Conservation (phyloP, 2,888 invertebrate genomes). For the Beris morrisii region DNA sequence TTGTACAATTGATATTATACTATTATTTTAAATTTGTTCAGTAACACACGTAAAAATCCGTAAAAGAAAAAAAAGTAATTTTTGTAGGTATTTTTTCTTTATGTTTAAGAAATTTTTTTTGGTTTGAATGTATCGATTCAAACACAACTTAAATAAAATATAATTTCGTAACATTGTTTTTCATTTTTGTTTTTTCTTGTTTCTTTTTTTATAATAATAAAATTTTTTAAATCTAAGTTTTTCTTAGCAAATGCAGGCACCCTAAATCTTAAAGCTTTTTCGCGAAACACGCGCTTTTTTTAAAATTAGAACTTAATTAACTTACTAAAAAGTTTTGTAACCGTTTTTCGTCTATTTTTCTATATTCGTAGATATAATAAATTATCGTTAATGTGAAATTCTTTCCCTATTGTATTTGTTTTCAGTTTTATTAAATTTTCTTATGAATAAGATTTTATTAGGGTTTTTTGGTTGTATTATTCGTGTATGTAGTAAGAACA, state of each 20-base stretch:
- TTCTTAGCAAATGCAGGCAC: constrained; percentile 57
- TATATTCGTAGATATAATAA: too few species aligned
- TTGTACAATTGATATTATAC: constrained; percentile 28
- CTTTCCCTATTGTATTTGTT: too few species aligned
- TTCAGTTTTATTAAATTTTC: too few species aligned
- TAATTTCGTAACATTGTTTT: constrained; percentile 4
- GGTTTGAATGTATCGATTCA: constrained; percentile 22
- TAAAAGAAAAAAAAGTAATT: background rate
- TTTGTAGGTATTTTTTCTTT: background rate
- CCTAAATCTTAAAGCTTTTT: constrained; percentile 57
- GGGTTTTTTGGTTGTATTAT: too few species aligned
- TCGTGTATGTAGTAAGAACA: too few species aligned
- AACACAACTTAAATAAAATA: constrained; percentile 13
- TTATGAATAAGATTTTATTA: too few species aligned
- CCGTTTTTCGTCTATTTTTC: too few species aligned
- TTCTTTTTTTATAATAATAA: constrained; percentile 12
- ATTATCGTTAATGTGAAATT: too few species aligned
- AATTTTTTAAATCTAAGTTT: constrained; percentile 26
- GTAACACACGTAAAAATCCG: constrained; percentile 21
- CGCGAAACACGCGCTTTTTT: constrained; percentile 56
- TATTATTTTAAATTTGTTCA: constrained; percentile 15
- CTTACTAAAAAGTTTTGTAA: constrained; percentile 20
- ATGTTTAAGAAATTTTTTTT: background rate
- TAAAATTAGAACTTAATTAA: constrained; percentile 45
- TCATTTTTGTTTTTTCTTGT: background rate